Conservation (phyloP, 2,888 invertebrate genomes). For the Papilio demoleus region DNA sequence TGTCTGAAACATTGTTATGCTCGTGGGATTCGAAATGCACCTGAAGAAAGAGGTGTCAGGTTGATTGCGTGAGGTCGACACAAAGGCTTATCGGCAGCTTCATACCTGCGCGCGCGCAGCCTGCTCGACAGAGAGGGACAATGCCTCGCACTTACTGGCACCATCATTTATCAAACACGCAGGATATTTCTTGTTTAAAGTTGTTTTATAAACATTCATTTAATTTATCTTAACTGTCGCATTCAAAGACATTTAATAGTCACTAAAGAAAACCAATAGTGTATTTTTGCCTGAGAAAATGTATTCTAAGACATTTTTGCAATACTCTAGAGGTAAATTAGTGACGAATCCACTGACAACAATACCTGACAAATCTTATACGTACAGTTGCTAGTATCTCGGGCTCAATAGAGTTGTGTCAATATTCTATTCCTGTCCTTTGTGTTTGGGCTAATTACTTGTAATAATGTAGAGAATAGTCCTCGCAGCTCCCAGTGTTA, state of each 20-base stretch:
- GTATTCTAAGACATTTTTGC: no score
- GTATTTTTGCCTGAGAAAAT: not conserved
- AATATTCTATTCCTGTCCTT: not conserved
- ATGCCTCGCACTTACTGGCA: conserved; percentile 42
- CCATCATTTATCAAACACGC: conserved; percentile 31
- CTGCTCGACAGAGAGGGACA: conserved; percentile 68
- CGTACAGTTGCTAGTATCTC: not conserved
- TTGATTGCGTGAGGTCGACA: conserved; percentile 62
- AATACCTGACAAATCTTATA: not conserved
- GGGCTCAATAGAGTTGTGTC: not conserved
- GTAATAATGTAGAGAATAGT: not conserved
- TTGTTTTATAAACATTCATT: not conserved
- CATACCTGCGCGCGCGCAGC: conserved; percentile 50
- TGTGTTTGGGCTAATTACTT: not conserved
- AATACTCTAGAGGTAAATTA: no score
- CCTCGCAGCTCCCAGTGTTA: not conserved
- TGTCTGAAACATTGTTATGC: conserved; percentile 38
- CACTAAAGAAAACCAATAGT: not conserved
- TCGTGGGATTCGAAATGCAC: conserved; percentile 56
- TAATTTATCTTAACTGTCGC: not conserved
- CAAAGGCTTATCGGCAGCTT: conserved; percentile 51
- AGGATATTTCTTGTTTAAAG: not conserved
- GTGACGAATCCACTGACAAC: not conserved
- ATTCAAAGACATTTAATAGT: not conserved
- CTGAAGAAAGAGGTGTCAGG: conserved; percentile 52